phyloP scores from a whole-genome alignment of 2,113 vertebrate genomes.

The Tragelaphus strepsiceros region DNA sequence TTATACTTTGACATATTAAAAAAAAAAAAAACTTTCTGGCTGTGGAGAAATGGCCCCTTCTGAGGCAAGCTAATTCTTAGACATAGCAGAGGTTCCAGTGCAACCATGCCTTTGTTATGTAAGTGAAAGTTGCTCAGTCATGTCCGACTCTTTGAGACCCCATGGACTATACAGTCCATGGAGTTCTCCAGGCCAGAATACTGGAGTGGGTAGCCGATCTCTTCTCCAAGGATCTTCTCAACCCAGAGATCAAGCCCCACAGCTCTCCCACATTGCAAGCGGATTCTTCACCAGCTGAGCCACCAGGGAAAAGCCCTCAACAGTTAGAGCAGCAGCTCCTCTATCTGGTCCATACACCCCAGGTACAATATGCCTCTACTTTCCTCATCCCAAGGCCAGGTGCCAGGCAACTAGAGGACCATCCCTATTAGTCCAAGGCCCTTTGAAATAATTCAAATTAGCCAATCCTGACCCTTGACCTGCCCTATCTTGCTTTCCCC shows the following conservation, averaged over 20 bases:
- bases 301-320: background rate
- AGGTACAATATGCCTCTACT: background rate
- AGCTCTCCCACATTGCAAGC: accelerated
- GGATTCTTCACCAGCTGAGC: background rate
- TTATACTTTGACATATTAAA: background rate
- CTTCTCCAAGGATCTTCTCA: background rate
- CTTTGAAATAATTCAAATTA: background rate
- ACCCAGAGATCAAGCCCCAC: background rate
- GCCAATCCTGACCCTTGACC: background rate
- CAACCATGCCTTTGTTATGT: background rate
- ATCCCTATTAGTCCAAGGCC: background rate
- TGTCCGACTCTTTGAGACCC: background rate
- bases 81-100: background rate
- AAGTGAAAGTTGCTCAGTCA: background rate
- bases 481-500: background rate
- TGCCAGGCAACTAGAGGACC: background rate
- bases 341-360: background rate
- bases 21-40: background rate
- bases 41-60: background rate
- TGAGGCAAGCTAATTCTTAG: background rate
- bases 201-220: background rate
- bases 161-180: background rate
- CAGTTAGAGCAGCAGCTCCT: background rate
- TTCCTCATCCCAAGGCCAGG: background rate
- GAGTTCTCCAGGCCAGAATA: background rate